Percentiles rank a stretch among this genome's conserved stretches.
Conservation (phyloP, 2,888 invertebrate species). For the Esperia sulphurella region DNA sequence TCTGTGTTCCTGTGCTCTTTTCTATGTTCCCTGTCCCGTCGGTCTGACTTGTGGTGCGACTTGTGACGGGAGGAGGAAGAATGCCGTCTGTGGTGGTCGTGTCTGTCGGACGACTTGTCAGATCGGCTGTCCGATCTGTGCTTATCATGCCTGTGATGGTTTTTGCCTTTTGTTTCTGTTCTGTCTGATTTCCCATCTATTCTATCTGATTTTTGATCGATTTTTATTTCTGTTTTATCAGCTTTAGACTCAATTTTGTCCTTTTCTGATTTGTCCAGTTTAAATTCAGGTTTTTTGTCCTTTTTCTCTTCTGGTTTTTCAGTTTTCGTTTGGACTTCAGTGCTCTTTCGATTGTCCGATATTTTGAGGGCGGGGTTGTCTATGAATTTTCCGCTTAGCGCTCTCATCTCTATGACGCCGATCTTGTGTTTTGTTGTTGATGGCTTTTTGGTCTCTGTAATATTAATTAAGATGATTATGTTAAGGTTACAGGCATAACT, state of each 20-base stretch:
- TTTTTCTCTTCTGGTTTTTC: slow-evolving; percentile 43
- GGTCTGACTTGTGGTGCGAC: slow-evolving; percentile 37
- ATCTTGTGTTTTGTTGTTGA: slow-evolving; percentile 55
- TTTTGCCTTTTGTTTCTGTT: slow-evolving; percentile 30
- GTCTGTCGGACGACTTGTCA: slow-evolving; percentile 39
- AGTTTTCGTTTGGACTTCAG: slow-evolving; percentile 43
- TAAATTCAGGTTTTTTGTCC: slow-evolving; percentile 18
- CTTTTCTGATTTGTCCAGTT: slow-evolving; percentile 13
- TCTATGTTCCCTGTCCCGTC: slow-evolving; percentile 12
- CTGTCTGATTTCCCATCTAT: slow-evolving; percentile 10
- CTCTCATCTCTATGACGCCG: slow-evolving; percentile 74
- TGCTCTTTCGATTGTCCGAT: slow-evolving; percentile 49
- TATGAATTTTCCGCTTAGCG: slow-evolving; percentile 64
- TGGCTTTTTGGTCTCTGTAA: slow-evolving; percentile 55
- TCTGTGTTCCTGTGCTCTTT: slow-evolving; percentile 10
- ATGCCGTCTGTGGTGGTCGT: slow-evolving; percentile 54
- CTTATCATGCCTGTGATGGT: slow-evolving; percentile 45
- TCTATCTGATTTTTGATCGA: slow-evolving; percentile 2
- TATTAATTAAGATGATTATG: too few relatives aligned
- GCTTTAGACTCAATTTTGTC: slow-evolving; percentile 16
- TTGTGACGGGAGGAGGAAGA: slow-evolving; percentile 60
- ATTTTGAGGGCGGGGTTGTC: slow-evolving; percentile 58
- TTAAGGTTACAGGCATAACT: too few relatives aligned
- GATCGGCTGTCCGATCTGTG: slow-evolving; percentile 28
- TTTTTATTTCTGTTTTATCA: slow-evolving; percentile 17